Conservation (phyloP, 2,113 vertebrate species). For the Corapipo altera region DNA sequence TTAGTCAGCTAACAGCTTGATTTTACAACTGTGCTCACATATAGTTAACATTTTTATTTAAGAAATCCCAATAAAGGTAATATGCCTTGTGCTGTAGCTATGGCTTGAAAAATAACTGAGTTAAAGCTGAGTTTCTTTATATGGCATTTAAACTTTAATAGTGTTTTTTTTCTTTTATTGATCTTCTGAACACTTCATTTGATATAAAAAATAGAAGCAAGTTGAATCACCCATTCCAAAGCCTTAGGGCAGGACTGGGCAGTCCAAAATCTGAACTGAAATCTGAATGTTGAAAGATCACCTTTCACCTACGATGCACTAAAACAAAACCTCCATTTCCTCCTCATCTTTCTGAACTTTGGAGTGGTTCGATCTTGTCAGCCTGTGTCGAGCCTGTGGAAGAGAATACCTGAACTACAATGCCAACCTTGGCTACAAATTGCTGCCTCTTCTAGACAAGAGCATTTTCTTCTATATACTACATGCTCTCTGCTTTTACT, state of each 20-base stretch:
- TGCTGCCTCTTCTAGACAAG: not conserved
- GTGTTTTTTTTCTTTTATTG: not conserved
- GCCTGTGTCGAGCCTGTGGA: not conserved
- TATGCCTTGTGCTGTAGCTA: not conserved
- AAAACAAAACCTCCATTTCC: not conserved
- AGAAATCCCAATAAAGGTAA: conserved; percentile 23
- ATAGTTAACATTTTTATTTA: conserved; percentile 26
- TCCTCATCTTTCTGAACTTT: not conserved
- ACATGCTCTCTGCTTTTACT: not conserved
- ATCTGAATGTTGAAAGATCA: not conserved
- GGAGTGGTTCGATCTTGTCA: not conserved
- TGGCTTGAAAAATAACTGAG: conserved; percentile 26
- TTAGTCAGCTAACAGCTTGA: conserved; percentile 17
- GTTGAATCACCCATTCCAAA: not conserved
- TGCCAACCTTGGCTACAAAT: not conserved
- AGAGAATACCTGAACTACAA: not conserved
- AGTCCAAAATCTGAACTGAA: not conserved
- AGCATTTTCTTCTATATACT: not conserved
- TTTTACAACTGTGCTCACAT: not conserved
- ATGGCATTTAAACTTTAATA: not conserved
- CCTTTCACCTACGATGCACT: not conserved
- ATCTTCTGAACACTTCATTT: conserved; percentile 5
- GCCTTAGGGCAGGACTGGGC: not conserved
- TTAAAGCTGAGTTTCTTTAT: conserved; percentile 7
- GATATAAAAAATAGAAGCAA: not conserved